Percentiles rank a stretch among this genome's conserved stretches.
phyloP scores from a whole-genome alignment of 2,888 invertebrate genomes.

The Melipona bicolor region DNA sequence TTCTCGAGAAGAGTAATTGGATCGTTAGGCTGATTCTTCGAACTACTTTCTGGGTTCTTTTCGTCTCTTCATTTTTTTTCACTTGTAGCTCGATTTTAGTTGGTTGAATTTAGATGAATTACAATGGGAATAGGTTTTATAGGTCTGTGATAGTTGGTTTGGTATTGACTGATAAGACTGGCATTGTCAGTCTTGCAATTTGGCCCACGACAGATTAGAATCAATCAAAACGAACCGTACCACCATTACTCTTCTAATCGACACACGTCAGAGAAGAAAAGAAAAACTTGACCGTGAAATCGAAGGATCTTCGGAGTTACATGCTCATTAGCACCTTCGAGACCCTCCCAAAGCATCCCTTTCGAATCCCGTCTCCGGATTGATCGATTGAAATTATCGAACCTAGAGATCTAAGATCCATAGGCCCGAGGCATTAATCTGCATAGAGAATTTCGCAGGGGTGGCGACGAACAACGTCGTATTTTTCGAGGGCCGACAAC shows the following conservation, averaged over 20 bases:
- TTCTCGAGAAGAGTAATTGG: background rate
- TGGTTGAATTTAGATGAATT: background rate
- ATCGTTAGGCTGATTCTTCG: background rate
- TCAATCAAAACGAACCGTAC: background rate
- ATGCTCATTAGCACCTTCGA: conserved; percentile 26
- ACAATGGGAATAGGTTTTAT: background rate
- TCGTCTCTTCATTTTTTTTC: background rate
- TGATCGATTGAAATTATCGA: conserved; percentile 45
- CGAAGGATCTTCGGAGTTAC: background rate
- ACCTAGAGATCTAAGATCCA: conserved; percentile 48
- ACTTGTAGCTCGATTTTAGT: background rate
- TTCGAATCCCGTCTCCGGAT: background rate
- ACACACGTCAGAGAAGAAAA: background rate
- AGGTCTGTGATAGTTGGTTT: too few relatives aligned
- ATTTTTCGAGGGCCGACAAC: conserved; percentile 60
- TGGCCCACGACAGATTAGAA: background rate
- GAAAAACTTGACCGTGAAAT: background rate
- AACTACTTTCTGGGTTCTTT: background rate
- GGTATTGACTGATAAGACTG: too few relatives aligned
- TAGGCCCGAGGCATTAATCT: conserved; percentile 43
- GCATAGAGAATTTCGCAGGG: conserved; percentile 56
- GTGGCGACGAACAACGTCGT: conserved; percentile 42
- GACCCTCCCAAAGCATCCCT: background rate
- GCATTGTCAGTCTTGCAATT: too few relatives aligned
- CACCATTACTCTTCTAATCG: background rate